Percentiles rank a stretch among this genome's conserved stretches.
These are phyloP conservation scores for Rhingia campestris DNA, from an alignment of 2,888 invertebrate genomes.

Conservation along the genomic window DNA sequence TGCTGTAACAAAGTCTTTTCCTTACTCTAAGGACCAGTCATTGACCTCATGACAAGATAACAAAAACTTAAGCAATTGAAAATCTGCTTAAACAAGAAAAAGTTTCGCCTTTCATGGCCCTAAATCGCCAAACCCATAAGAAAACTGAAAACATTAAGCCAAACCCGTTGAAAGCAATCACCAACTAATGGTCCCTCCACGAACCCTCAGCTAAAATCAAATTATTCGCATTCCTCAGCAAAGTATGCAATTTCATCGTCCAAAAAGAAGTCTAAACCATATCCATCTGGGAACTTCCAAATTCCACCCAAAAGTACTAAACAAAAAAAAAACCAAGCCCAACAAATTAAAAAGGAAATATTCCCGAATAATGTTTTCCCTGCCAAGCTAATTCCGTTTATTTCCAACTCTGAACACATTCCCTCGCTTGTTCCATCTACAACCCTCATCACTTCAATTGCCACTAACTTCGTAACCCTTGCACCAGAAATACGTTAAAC, in stretches of 20 bases:
- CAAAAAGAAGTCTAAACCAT: constrained; percentile 7
- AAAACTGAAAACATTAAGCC: background rate
- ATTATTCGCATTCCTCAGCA: background rate
- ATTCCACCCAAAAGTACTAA: constrained; percentile 3
- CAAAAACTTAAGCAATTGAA: too few species aligned
- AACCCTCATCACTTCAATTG: background rate
- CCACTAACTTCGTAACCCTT: constrained; percentile 26
- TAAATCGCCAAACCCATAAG: background rate
- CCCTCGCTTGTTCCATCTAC: background rate
- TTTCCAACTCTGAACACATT: constrained; percentile 8
- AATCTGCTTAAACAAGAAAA: too few species aligned
- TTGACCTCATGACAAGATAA: too few species aligned
- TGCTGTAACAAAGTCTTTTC: too few species aligned
- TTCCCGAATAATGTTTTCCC: constrained; percentile 6
- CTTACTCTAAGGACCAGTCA: too few species aligned
- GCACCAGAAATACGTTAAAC: background rate
- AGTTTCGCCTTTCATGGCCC: too few species aligned
- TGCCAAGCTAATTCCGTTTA: constrained; percentile 12
- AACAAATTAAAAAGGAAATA: constrained; percentile 36
- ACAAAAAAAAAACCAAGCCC: background rate
- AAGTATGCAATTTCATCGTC: constrained; percentile 11
- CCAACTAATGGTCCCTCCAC: constrained; percentile 6
- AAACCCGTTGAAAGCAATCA: background rate
- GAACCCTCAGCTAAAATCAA: constrained; percentile 15
- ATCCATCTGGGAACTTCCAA: constrained; percentile 29